These are phyloP conservation scores for Varanus komodoensis DNA, from an alignment of 2,113 vertebrate genomes.

Conservation along the genomic window DNA sequence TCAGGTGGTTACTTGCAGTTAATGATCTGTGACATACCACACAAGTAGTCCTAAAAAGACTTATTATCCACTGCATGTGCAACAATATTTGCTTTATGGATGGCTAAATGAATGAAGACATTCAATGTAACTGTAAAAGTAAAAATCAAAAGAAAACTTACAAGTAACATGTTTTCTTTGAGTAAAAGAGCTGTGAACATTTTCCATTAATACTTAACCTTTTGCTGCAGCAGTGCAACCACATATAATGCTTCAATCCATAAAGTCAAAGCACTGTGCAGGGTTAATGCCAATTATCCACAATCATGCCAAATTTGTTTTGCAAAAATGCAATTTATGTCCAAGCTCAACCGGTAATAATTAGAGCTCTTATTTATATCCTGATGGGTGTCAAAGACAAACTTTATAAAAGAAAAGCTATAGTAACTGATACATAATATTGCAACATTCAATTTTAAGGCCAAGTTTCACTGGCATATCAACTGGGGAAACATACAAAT, in stretches of 20 bases:
- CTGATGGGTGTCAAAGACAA: slow-evolving; percentile 31
- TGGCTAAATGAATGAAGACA: slow-evolving; percentile 98
- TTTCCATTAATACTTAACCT: slow-evolving; percentile 92
- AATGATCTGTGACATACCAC: slow-evolving; percentile 99
- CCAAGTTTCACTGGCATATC: slow-evolving; percentile 40
- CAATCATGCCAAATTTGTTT: slow-evolving; percentile 70
- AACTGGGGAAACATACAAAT: slow-evolving; percentile 61
- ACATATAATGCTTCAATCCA: slow-evolving; percentile 80
- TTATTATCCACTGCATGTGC: slow-evolving; percentile 98
- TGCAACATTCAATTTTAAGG: not conserved
- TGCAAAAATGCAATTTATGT: slow-evolving; percentile 59
- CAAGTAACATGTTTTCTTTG: slow-evolving; percentile 86
- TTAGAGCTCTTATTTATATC: slow-evolving; percentile 38
- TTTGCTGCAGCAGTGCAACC: slow-evolving; percentile 82
- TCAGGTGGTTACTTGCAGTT: slow-evolving; percentile 94
- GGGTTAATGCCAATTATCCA: slow-evolving; percentile 81
- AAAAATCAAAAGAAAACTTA: slow-evolving; percentile 90
- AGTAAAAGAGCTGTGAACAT: slow-evolving; percentile 85
- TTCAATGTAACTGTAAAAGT: slow-evolving; percentile 94
- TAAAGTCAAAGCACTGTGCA: slow-evolving; percentile 77
- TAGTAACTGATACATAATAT: not conserved
- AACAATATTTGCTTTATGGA: slow-evolving; percentile 99
- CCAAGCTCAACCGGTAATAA: not conserved
- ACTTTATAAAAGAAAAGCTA: not conserved
- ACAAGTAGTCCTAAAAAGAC: slow-evolving; percentile 97